Base-by-base conservation (phyloP, 2,797 vertebrate species). In the Lacerta bilineata region DNA sequence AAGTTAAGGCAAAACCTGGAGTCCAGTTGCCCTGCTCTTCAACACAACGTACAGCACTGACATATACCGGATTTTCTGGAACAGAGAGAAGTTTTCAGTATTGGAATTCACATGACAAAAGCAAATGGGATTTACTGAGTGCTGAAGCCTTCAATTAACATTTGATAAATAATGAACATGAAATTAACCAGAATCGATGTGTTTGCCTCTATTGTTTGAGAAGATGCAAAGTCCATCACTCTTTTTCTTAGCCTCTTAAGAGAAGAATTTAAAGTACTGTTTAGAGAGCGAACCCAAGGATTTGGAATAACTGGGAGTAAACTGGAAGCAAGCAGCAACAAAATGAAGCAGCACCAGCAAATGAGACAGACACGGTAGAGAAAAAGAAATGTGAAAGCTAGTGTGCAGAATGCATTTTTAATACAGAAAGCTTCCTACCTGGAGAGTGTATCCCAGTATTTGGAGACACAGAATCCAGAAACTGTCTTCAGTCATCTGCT, bases 371-470 rank as follows among this genome's bases (percentile, higher is more conserved):
- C 1, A 18, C 90, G 79, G 90, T 88, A 91, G 89, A 91, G 82
- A 88, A 87, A 94, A 92, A 93, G 95, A 95, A 94, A 91, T 91
- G 89, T 78, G 50, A 91, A 93, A 93, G 92, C 85, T 33, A 90
- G 91, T 90, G 89, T 84, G 91, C 88, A 96, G 87, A 95, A 95
- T 90, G 95, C 95, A 93, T 96, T 95, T 95, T 93, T 92, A 95
- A 94, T 3, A 93, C 80, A 84, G 88, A 93, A 95, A 92, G 92
- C 95, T 95, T 94, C 92, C 89, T 94, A 92, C 95, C 95, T 96
- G 91, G 93, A 90, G 90, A 94, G 88, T 88, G 91, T 94, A 85
- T 88, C 92, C 92, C 90, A 88, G 91, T 91, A 50, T 92, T 93
- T 94, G 92, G 96, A 95, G 93, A 89, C 93, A 93, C 90, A 95